phyloP scores from a whole-genome alignment of 1,140 invertebrate genomes.

The Diploscapter pachys region DNA sequence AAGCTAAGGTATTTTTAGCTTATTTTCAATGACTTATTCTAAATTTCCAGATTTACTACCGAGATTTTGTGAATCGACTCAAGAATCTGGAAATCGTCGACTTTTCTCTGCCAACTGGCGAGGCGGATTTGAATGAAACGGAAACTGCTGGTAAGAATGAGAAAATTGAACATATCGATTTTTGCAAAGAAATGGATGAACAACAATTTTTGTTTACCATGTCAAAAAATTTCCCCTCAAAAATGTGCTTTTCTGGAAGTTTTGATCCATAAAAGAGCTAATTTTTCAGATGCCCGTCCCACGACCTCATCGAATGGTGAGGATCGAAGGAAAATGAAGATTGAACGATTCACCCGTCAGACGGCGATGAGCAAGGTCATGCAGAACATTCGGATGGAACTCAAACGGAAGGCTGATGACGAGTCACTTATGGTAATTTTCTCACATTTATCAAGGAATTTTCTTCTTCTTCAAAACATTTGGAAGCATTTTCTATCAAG shows the following conservation, averaged over 20 bases:
- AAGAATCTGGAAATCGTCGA: constrained; percentile 17
- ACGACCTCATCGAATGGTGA: constrained; percentile 4
- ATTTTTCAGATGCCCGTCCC: not conserved
- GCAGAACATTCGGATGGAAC: not conserved
- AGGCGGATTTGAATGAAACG: constrained; percentile 23
- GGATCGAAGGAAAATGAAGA: constrained; percentile 23
- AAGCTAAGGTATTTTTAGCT: constrained; percentile 12
- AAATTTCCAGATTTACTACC: constrained; percentile 29
- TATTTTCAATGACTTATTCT: not conserved
- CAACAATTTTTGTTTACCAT: not conserved
- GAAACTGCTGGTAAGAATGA: constrained; percentile 17
- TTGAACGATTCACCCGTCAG: constrained; percentile 16
- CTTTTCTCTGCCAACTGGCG: constrained; percentile 23
- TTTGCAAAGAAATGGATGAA: not conserved
- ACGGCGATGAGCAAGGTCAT: not conserved
- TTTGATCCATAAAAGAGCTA: not conserved
- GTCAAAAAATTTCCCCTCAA: not conserved
- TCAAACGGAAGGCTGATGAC: constrained; percentile 27
- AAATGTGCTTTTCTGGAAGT: not conserved
- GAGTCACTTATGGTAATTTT: constrained; percentile 12
- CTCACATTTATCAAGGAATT: not conserved
- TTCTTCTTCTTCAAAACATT: too few species aligned
- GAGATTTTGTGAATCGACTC: constrained; percentile 26
- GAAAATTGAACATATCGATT: constrained; percentile 15
- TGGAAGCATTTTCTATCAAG: too few species aligned